Conservation (phyloP, 1,140 invertebrate genomes). For the Nasonia giraulti region DNA sequence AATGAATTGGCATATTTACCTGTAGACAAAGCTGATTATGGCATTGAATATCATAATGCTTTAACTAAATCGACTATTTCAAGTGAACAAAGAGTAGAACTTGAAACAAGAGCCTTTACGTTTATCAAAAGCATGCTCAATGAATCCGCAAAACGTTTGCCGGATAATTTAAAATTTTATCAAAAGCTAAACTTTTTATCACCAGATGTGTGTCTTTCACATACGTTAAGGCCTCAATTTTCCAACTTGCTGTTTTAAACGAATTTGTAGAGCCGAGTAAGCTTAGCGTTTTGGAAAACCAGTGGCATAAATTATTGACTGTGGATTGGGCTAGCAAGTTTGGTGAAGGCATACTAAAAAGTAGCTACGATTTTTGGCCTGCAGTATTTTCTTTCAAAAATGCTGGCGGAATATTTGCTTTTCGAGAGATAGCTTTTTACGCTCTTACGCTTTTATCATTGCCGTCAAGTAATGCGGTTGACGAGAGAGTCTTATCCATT, state of each 20-base stretch:
- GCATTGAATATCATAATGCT: background rate
- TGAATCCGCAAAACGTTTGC: background rate
- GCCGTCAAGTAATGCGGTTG: constrained; percentile 31
- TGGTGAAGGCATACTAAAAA: background rate
- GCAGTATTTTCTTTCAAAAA: constrained; percentile 40
- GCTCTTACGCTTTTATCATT: constrained; percentile 24
- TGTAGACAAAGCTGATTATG: background rate
- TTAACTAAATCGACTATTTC: background rate
- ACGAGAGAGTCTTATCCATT: constrained; percentile 50
- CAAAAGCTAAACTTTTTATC: background rate
- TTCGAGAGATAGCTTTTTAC: constrained; percentile 50
- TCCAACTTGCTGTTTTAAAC: background rate
- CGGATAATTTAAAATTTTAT: constrained; percentile 6
- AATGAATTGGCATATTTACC: background rate
- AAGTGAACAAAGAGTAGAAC: background rate
- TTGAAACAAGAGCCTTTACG: constrained; percentile 29
- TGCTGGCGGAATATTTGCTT: constrained; percentile 51
- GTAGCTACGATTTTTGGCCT: constrained; percentile 37
- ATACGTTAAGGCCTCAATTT: background rate
- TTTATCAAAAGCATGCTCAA: constrained; percentile 21
- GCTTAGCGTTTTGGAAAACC: constrained; percentile 7
- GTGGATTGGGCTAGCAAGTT: background rate
- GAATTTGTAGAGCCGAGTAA: background rate
- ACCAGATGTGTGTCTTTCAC: background rate
- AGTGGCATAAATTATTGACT: background rate